Evolutionary conservation across 2,888 invertebrate species (phyloP), one percentile per base, ranked within the genome.

Genomic region (Drosophila cyrtoloma): DNA sequence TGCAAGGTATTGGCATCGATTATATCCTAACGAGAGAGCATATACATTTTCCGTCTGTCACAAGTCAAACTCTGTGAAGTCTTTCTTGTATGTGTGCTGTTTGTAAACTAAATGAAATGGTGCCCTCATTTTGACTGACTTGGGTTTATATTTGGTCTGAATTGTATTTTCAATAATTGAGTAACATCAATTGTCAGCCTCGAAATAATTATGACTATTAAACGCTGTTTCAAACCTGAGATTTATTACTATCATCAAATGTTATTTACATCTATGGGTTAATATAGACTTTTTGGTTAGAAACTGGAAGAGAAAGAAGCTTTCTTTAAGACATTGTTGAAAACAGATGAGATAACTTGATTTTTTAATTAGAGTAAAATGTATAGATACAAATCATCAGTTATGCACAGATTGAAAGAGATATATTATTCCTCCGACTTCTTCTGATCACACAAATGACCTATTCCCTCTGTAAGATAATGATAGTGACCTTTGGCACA

Each of bases 321-420:
- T 39, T 39, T 39, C 22, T 22, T 22, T 19, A 39, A 19, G 0
- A n/a, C 0, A 39, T 39, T n/a, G 39, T 9, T 39, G 9, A n/a
- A 39, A 39, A 39, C n/a, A 10, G 39, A 10, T 42, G 39, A 10
- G 10, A 42, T n/a, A n/a, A 4, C n/a, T 39, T 9, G 4, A 39
- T 9, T n/a, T n/a, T 9, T n/a, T 0, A 1, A 3, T 4, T 9
- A n/a, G 39, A n/a, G 1, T 39, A 1, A 39, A 39, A n/a, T 9
- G 9, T 39, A n/a, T n/a, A 5, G 35, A 35, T 14, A 35, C 35
- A 16, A 37, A 37, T 37, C 6, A 37, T 37, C 37, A 16, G 33
- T 12, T 33, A 33, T 33, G 12, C 33, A 12, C 12, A 33, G 12
- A 12, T 33, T 33, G 33, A 4, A 12, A 35, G 33, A 35, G 33